These are phyloP conservation scores for Rhabdomys dilectus DNA, from an alignment of 2,113 vertebrate genomes.

Conservation along the genomic window DNA sequence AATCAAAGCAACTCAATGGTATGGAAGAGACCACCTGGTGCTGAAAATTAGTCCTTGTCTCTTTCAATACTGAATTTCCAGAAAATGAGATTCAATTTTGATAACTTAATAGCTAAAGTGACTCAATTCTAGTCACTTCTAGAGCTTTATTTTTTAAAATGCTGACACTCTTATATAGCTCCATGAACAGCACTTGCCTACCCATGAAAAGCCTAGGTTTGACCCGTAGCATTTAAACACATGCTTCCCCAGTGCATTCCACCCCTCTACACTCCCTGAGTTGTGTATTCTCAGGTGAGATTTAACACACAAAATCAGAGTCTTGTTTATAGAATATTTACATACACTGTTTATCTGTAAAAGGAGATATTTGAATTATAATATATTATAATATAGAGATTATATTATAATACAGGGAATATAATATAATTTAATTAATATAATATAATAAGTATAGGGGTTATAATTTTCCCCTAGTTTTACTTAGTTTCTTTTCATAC, in stretches of 20 bases:
- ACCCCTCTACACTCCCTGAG: too few species aligned
- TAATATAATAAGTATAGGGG: not conserved
- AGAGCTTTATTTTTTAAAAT: not conserved
- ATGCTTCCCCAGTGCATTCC: not conserved
- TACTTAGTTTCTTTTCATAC: constrained; percentile 6
- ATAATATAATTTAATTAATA: too few species aligned
- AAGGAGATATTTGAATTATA: not conserved
- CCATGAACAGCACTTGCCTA: not conserved
- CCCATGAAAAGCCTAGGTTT: too few species aligned
- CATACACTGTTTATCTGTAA: not conserved
- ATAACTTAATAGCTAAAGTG: not conserved
- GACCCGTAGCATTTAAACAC: too few species aligned
- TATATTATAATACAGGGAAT: too few species aligned
- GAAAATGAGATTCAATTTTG: not conserved
- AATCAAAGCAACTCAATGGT: constrained; percentile 6
- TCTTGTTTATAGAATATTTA: constrained; percentile 43
- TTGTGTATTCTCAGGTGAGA: not conserved
- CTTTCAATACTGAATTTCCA: not conserved
- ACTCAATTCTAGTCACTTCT: not conserved
- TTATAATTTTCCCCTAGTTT: constrained; percentile 22
- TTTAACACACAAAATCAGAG: not conserved
- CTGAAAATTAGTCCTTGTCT: constrained; percentile 31
- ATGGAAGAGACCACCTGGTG: not conserved
- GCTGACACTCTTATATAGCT: not conserved
- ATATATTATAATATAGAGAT: too few species aligned